These are phyloP conservation scores for Acleris holmiana DNA, from an alignment of 2,888 invertebrate species.

Conservation along the genomic window DNA sequence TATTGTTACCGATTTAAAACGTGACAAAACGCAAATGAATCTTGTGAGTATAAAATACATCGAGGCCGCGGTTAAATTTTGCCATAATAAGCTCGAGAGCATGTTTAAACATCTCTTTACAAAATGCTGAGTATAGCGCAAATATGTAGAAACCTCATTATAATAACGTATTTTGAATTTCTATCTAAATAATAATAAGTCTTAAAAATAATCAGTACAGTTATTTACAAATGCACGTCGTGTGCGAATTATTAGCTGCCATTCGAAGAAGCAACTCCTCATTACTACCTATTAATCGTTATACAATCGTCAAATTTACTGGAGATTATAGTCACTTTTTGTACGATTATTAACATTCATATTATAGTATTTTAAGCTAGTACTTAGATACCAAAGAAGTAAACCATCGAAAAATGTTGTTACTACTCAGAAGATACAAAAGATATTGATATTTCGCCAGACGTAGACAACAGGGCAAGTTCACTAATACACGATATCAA, in stretches of 20 bases:
- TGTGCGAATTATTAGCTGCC: conserved; percentile 76
- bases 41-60: conserved; percentile 27
- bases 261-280: conserved; percentile 68
- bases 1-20: conserved; percentile 14
- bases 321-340: conserved; percentile 79
- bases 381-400: conserved; percentile 42
- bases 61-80: conserved; percentile 5
- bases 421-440: conserved; percentile 34
- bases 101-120: conserved; percentile 29
- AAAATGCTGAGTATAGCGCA: conserved; percentile 23
- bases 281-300: conserved; percentile 50
- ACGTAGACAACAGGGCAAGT: conserved; percentile 32
- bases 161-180: conserved; percentile 34
- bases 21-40: conserved; percentile 22
- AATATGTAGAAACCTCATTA: conserved; percentile 29
- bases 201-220: conserved; percentile 69
- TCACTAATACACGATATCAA: conserved; percentile 27
- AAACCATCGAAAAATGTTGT: conserved; percentile 52
- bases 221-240: conserved; percentile 75
- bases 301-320: conserved; percentile 62
- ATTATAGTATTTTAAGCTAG: conserved; percentile 41
- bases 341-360: conserved; percentile 71
- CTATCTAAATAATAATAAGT: conserved; percentile 70
- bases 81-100: conserved; percentile 11
- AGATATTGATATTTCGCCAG: conserved; percentile 35